A percentile compares a stretch with the other conserved stretches of the same genome.
Evolutionary conservation across 2,113 vertebrate species (phyloP).

Genomic region (Pantherophis guttatus): DNA sequence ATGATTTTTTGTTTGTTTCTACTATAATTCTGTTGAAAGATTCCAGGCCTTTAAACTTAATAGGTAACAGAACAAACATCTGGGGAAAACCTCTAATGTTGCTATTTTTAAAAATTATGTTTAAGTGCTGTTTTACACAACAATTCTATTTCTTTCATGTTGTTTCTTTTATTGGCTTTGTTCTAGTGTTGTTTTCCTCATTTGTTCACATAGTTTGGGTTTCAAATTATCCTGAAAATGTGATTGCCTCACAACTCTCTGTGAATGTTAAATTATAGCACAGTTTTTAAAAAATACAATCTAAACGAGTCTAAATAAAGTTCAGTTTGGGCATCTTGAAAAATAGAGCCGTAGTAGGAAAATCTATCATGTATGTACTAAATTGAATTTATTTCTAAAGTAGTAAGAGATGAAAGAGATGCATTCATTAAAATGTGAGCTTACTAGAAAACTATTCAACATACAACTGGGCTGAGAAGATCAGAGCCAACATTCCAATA

Average conservation of each 20-base stretch:
- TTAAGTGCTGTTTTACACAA: background rate
- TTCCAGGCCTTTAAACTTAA: background rate
- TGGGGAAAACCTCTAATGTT: background rate
- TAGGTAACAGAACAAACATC: background rate
- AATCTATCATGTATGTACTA: background rate
- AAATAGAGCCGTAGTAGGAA: background rate
- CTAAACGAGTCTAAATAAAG: slow-evolving; percentile 35
- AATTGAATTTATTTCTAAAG: background rate
- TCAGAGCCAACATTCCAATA: background rate
- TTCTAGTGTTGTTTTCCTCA: slow-evolving; percentile 19
- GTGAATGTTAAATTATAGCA: slow-evolving; percentile 20
- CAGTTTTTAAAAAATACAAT: background rate
- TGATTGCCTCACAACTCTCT: slow-evolving; percentile 38
- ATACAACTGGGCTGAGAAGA: background rate
- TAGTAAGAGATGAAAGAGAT: background rate
- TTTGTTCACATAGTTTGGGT: slow-evolving; percentile 25
- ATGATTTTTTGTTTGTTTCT: background rate
- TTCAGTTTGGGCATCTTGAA: background rate
- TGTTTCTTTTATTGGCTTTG: slow-evolving; percentile 5
- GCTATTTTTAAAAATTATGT: background rate
- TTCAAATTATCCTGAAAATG: slow-evolving; percentile 42
- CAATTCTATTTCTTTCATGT: background rate
- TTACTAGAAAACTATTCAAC: background rate
- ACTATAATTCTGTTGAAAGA: background rate
- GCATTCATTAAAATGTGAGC: background rate